These are phyloP conservation scores for Eupithecia subfuscata DNA, from an alignment of 2,888 invertebrate species.

Conservation along the genomic window DNA sequence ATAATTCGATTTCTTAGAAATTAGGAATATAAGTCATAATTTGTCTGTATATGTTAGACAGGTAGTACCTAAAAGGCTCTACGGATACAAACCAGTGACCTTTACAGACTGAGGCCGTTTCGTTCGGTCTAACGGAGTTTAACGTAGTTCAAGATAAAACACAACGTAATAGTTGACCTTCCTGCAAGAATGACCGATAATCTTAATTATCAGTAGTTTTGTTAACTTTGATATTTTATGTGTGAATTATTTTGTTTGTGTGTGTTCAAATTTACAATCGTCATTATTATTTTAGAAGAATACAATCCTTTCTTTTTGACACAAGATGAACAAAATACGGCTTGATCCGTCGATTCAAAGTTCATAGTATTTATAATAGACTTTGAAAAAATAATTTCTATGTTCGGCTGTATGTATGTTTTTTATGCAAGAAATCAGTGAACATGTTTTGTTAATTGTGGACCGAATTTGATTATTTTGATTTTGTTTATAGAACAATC, in stretches of 20 bases:
- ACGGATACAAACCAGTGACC: not conserved
- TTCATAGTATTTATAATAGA: no score
- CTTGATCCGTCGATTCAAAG: not conserved
- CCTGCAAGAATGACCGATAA: not conserved
- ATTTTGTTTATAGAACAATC: no score
- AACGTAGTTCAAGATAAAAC: not conserved
- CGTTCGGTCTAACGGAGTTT: not conserved
- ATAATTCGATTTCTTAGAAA: no score
- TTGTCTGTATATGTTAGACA: not conserved
- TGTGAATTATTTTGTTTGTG: not conserved
- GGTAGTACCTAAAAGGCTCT: not conserved
- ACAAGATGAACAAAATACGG: not conserved
- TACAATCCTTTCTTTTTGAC: no score
- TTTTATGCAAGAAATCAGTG: no score
- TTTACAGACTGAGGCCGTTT: not conserved
- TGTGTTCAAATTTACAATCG: not conserved
- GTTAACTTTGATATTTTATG: not conserved
- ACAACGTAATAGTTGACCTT: not conserved
- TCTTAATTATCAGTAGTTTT: not conserved
- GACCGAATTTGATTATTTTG: no score
- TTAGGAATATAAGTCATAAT: not conserved
- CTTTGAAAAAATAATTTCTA: no score
- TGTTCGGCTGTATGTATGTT: no score
- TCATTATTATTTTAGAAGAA: not conserved
- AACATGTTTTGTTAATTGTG: no score